These are phyloP conservation scores for Eilema caniola DNA, from an alignment of 2,888 invertebrate species.

Conservation along the genomic window DNA sequence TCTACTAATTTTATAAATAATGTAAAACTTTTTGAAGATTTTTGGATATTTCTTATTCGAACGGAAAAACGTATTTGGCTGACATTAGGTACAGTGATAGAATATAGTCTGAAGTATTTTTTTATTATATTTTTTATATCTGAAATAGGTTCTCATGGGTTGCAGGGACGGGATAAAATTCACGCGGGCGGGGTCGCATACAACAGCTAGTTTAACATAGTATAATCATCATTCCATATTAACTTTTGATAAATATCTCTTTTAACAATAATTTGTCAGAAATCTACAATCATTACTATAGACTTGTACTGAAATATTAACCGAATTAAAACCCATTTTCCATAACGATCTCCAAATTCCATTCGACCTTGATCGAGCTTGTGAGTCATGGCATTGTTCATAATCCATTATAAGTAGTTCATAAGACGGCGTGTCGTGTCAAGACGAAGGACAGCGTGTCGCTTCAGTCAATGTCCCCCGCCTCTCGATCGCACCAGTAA, in stretches of 20 bases:
- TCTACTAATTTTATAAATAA: too few species aligned
- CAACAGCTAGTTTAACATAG: too few species aligned
- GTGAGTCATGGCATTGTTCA: constrained; percentile 42
- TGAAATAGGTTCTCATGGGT: background rate
- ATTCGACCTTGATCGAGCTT: constrained; percentile 29
- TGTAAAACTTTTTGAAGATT: too few species aligned
- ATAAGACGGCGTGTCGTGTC: constrained; percentile 28
- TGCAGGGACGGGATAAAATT: background rate
- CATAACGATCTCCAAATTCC: constrained; percentile 2
- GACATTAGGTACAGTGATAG: background rate
- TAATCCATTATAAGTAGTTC: constrained; percentile 29
- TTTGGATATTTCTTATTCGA: background rate
- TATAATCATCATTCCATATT: too few species aligned
- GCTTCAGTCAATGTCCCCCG: constrained; percentile 43
- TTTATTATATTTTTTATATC: too few species aligned
- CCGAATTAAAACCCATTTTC: background rate
- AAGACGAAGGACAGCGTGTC: constrained; percentile 15
- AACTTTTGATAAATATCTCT: too few species aligned
- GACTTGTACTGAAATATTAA: background rate
- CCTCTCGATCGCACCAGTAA: constrained; percentile 69
- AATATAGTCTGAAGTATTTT: too few species aligned
- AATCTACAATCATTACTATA: background rate
- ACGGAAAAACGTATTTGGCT: background rate
- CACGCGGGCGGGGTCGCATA: too few species aligned
- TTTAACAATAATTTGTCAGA: too few species aligned